Conservation (phyloP, 2,797 vertebrate species). For the Prionace glauca region DNA sequence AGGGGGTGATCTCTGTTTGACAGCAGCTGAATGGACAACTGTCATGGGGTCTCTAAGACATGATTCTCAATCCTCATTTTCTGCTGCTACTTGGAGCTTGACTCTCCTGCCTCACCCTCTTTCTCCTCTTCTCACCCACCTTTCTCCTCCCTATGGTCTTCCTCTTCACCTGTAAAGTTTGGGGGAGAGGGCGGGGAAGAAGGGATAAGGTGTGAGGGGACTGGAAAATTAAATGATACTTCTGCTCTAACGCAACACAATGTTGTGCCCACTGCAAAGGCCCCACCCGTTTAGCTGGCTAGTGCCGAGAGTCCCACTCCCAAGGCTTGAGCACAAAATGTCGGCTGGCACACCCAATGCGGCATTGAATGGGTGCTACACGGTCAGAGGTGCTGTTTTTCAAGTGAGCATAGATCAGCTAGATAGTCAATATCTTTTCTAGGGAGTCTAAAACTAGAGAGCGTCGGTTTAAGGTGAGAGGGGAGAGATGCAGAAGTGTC, state of each 20-base stretch:
- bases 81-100: not conserved
- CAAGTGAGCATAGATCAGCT: no score
- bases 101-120: not conserved
- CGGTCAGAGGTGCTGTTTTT: not conserved
- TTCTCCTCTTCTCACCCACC: not conserved
- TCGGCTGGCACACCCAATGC: not conserved
- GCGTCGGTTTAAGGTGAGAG: no score
- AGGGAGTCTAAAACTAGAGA: no score
- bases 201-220: not conserved
- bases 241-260: not conserved
- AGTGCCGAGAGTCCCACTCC: not conserved
- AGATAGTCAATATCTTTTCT: no score
- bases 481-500: no score
- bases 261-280: not conserved
- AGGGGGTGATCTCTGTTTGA: not conserved
- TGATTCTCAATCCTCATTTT: not conserved
- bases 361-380: not conserved
- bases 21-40: not conserved
- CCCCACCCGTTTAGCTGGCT: not conserved
- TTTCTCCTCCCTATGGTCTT: not conserved
- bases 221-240: not conserved
- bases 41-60: not conserved
- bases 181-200: not conserved
- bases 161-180: not conserved
- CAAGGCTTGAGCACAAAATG: not conserved